phyloP scores from a whole-genome alignment of 2,888 invertebrate species.

The Branchipolynoe longqiensis region DNA sequence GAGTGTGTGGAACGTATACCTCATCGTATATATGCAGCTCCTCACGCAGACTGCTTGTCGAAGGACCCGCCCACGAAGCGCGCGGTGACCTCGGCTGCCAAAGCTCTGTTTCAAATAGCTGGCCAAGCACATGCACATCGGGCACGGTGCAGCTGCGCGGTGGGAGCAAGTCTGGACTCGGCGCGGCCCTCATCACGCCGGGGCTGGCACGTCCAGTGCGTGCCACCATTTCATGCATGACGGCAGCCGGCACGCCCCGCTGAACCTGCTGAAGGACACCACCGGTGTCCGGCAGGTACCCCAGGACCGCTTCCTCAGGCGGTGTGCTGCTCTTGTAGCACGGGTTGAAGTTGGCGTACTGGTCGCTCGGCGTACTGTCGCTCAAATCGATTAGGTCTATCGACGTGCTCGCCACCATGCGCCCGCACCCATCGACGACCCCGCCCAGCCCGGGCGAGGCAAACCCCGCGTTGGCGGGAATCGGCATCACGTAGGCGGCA shows the following conservation, averaged over 20 bases:
- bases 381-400: constrained; percentile 58
- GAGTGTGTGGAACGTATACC: constrained; percentile 36
- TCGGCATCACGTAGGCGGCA: too few species aligned
- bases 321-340: constrained; percentile 67
- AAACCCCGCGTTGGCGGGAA: background rate
- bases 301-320: constrained; percentile 58
- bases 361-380: constrained; percentile 37
- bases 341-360: constrained; percentile 64
- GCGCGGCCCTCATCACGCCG: background rate
- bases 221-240: background rate
- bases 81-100: constrained; percentile 58
- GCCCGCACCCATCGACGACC: background rate
- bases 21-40: constrained; percentile 56
- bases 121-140: constrained; percentile 27
- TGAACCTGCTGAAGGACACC: background rate
- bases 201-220: background rate
- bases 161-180: constrained; percentile 30
- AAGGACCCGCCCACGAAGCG: constrained; percentile 56
- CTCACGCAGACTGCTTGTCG: constrained; percentile 8
- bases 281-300: background rate
- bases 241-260: background rate
- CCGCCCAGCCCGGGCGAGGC: background rate
- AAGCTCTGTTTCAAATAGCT: too few species aligned
- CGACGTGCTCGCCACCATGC: constrained; percentile 58
- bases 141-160: constrained; percentile 56